Evolutionary conservation across 2,797 vertebrate species (phyloP), one percentile per base, ranked within the genome.

Genomic region (Lagodon rhomboides): DNA sequence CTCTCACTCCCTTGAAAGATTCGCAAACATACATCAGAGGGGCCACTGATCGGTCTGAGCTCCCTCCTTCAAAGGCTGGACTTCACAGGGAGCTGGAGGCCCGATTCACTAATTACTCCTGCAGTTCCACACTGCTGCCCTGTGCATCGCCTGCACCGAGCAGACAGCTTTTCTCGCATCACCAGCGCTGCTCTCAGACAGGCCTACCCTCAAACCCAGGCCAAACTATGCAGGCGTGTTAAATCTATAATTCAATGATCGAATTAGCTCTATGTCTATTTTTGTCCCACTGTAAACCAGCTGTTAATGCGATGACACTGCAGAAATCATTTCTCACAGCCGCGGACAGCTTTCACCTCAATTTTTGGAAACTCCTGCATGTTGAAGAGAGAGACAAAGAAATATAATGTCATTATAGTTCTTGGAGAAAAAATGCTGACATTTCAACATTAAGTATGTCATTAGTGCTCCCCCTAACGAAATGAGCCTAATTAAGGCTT

Each of bases 21-120:
- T 88, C 84, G 72, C 91, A 91, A 92, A 94, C 92, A 93, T 89
- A 88, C 90, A 92, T 91, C 90, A 91, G 91, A 91, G 83, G 80
- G 82, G 84, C 89, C 85, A 81, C 86, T 83, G 86, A 89, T 92
- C 82, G 84, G 92, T 77, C 85, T 73, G 87, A 92, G 93, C 83
- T 65, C 67, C 63, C 73, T 89, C 88, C 89, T 95, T 94, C 91
- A 94, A 94, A 94, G 89, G 80, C 83, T 30, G 87, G 89, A 93
- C 91, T 95, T 94, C 91, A 90, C 89, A 91, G 87, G 82, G 88
- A 89, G 85, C 91, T 85, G 38, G 75, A 74, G 90, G 84, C 85
- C 85, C 62, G 65, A 79, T 83, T 80, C 16, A 23, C 91, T 94
- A 94, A 94, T 94, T 94, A 94, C 90, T 87, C 80, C 73, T 81